Evolutionary conservation across 2,888 invertebrate genomes (phyloP).

Genomic region (Vanessa cardui): DNA sequence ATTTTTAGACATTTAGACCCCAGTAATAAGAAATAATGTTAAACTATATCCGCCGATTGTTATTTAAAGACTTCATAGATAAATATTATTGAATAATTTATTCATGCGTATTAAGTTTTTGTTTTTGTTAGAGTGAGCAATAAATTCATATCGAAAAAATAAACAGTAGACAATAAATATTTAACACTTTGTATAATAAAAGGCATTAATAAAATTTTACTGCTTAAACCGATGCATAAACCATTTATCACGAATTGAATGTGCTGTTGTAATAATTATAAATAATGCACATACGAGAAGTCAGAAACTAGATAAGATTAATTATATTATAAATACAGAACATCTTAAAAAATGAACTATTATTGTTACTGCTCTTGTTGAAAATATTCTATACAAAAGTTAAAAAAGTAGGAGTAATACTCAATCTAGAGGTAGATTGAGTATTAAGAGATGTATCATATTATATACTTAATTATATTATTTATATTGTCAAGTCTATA

Average conservation of each 20-base stretch:
- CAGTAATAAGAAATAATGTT: too few relatives aligned
- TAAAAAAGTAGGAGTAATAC: too few relatives aligned
- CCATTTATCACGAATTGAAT: not conserved
- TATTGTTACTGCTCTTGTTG: too few relatives aligned
- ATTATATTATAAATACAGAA: not conserved
- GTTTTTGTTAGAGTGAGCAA: not conserved
- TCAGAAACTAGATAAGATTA: not conserved
- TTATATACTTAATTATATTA: too few relatives aligned
- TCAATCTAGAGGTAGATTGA: too few relatives aligned
- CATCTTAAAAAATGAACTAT: too few relatives aligned
- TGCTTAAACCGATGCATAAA: not conserved
- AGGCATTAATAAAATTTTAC: not conserved
- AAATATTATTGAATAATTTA: not conserved
- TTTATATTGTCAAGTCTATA: too few relatives aligned
- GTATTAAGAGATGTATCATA: too few relatives aligned
- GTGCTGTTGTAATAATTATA: not conserved
- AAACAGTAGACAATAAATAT: constrained; percentile 1
- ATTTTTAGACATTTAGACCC: too few relatives aligned
- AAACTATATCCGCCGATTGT: too few relatives aligned
- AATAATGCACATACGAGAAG: not conserved
- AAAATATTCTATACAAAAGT: too few relatives aligned
- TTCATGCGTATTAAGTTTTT: not conserved
- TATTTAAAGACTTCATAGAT: too few relatives aligned
- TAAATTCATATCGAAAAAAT: not conserved
- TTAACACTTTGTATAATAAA: constrained; percentile 3